Base-by-base conservation (phyloP, 1,140 invertebrate species). In the Drosophila saltans region DNA sequence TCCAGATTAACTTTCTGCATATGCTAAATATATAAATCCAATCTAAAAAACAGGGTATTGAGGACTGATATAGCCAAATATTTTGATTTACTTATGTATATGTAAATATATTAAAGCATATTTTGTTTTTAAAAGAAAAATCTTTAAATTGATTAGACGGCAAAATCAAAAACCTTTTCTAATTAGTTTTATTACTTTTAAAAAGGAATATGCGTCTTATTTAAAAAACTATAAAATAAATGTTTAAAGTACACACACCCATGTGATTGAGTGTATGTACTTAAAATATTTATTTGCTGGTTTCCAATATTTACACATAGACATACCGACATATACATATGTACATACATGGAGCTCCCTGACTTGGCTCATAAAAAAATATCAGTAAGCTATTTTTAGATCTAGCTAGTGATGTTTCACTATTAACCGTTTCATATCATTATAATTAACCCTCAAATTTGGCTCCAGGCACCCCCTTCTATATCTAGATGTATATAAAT, bases 381-480 rank as follows among this genome's bases (percentile, higher is more conserved):
- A 30, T 62, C 11, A 33, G 43, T 33, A 30, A 26, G 43, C 43
- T 56, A 56, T 74, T 66, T 61, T 66, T 66, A 72, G 64, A 52
- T 26, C 24, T 10, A 52, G 21, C 45, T 52, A 52, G 21, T 24
- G 8, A 52, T 52, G 45, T 9, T 52, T 56, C 33, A 45, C 65
- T 72, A 56, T 77, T 67, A 80, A 69, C 57, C 63, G 70, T 73
- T 72, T 57, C 63, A 60, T 71, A 69, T 66, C 76, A 72, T 89
- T 83, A 83, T 77, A 88, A 88, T 83, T 86, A 81, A 86, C 83
- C 83, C 84, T 88, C 83, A 52, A 75, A 88, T 80, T 70, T 58
- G 64, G 64, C 72, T 69, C 63, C 36, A 48, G 48, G 63, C 69
- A 68, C 57, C n/a, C 33, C 33, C 6, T 66, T 60, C 52, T 45